Base-by-base conservation (phyloP, 2,888 invertebrate genomes). In the Dryomyza anilis region DNA sequence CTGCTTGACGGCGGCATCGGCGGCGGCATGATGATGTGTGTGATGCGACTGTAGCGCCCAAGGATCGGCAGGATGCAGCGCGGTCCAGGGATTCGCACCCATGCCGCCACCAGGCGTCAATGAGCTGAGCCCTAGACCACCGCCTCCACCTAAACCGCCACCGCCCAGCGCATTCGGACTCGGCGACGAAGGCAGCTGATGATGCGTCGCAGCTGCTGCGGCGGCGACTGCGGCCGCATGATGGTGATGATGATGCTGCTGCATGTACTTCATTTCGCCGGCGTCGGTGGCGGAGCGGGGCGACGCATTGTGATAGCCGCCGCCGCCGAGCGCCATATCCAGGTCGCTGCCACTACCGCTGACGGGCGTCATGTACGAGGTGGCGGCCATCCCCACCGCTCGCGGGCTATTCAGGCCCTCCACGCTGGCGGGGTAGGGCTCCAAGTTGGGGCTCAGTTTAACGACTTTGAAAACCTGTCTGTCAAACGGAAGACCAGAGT, bases 251-350 rank as follows among this genome's bases (percentile, higher is more conserved):
- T 94, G 95, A 83, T 91, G 91, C 72, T 90, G 89, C 74, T 91
- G 90, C 88, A 93, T 89, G 85, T 96, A 96, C 86, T 96, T 96
- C 95, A 96, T 95, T 85, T 96, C 96, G 78, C 92, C 91, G 78
- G 92, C 92, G 86, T 93, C 93, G 73, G 89, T 88, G 78, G 92
- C 93, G 76, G 91, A 91, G 80, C 93, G 89, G 82, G 94, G 94
- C 86, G 93, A 93, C 66, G 86, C 85, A 67, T 87, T 86, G 83
- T 91, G 91, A 83, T 93, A 93, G 83, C 91, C 91, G 84, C 91
- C 90, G 50, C 77, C 76, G 84, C 91, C 91, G 83, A 91, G 91
- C 81, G 92, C 91, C 83, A 91, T 87, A 73, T 86, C 87, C 84
- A 88, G 86, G 81, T 88, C 87, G n/a, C n/a, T n/a, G n/a, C n/a